Conservation (phyloP, 2,113 vertebrate species). For the Vombatus ursinus region DNA sequence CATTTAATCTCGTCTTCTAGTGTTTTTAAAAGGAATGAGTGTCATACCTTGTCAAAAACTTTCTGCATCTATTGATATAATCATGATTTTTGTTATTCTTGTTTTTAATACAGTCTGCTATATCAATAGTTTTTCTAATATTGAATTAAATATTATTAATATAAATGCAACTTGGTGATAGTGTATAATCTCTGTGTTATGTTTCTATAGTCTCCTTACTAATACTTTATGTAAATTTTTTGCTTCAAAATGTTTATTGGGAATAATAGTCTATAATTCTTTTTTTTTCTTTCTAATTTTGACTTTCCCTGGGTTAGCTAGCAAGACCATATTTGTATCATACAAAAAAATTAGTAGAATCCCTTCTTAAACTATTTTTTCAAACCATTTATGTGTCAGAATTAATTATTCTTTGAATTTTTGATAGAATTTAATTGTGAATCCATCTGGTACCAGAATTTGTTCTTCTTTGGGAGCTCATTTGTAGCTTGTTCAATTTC, state of each 20-base stretch:
- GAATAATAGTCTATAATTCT: too few relatives aligned
- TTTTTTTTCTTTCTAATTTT: neutral
- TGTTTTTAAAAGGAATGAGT: neutral
- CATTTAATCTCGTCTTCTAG: neutral
- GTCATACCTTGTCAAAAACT: neutral
- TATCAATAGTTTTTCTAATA: neutral
- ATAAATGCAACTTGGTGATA: neutral
- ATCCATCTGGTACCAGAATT: neutral
- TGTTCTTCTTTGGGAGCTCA: neutral
- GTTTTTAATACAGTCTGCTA: neutral
- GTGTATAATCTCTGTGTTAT: neutral
- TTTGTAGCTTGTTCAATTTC: neutral
- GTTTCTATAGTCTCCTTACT: neutral
- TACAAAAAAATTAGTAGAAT: neutral
- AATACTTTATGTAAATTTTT: neutral
- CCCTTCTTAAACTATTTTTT: neutral
- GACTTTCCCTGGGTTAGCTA: neutral
- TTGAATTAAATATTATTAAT: neutral
- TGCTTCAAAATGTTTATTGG: neutral
- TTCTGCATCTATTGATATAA: neutral
- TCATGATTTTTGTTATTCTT: neutral
- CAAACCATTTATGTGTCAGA: neutral
- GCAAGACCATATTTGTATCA: neutral
- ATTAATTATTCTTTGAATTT: neutral
- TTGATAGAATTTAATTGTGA: neutral